phyloP scores from a whole-genome alignment of 2,888 invertebrate genomes.

The Himalopsyche japonica region DNA sequence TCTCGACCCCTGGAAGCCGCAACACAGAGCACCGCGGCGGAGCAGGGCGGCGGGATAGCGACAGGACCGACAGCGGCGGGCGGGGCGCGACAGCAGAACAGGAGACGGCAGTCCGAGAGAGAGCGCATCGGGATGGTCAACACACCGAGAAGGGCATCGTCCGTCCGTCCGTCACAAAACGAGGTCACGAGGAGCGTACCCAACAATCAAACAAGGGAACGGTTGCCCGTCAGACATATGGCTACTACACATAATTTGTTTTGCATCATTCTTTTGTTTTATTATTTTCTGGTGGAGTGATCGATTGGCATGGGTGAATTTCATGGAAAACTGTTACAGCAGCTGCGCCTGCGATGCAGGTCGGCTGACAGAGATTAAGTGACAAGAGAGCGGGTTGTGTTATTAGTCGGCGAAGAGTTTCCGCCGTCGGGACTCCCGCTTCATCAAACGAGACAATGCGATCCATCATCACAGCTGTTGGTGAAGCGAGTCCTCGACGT shows the following conservation, averaged over 20 bases:
- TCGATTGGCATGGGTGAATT: neutral
- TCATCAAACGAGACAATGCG: neutral
- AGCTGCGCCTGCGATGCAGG: neutral
- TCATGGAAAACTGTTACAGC: neutral
- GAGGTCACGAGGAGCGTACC: constrained; percentile 55
- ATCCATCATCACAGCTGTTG: neutral
- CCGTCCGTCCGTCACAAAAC: constrained; percentile 63
- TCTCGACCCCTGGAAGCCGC: constrained; percentile 73
- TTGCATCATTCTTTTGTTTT: neutral
- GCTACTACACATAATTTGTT: constrained; percentile 31
- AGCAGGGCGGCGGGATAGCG: constrained; percentile 42
- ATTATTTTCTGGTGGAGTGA: neutral
- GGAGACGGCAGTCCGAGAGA: constrained; percentile 46
- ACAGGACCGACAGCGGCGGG: constrained; percentile 40
- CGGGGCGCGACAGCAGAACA: constrained; percentile 44
- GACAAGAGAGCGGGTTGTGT: neutral
- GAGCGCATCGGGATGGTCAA: constrained; percentile 43
- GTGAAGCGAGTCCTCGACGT: neutral
- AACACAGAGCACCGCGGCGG: constrained; percentile 34
- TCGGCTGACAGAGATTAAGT: neutral
- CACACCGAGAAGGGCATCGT: constrained; percentile 46
- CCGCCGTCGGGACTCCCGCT: neutral
- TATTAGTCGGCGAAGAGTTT: neutral
- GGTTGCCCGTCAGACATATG: constrained; percentile 62
- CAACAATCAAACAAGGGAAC: constrained; percentile 65